These are phyloP conservation scores for Nettapus auritus DNA, from an alignment of 2,113 vertebrate genomes.

Conservation along the genomic window DNA sequence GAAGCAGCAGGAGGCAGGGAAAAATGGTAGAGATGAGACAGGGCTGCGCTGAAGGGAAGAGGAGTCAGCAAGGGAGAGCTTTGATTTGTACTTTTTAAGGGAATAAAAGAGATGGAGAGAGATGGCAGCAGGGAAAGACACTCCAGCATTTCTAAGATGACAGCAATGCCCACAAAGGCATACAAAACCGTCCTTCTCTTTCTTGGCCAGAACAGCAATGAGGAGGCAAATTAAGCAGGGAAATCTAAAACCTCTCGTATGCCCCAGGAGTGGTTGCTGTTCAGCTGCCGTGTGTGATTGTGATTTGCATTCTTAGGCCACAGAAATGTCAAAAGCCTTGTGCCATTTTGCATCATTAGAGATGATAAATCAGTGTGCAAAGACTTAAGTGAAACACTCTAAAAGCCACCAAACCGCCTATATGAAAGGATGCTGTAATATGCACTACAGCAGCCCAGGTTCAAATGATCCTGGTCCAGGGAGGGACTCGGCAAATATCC, in stretches of 20 bases:
- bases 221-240: neutral
- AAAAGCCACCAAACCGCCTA: neutral
- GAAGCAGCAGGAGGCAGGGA: neutral
- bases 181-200: neutral
- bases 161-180: neutral
- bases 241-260: neutral
- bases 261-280: neutral
- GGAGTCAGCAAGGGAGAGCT: neutral
- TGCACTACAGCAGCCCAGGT: neutral
- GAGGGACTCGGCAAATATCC: neutral
- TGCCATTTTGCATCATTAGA: conserved; percentile 2
- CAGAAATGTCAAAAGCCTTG: conserved; percentile 26
- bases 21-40: neutral
- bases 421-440: neutral
- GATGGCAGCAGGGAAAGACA: neutral
- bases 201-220: neutral
- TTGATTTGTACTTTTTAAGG: conserved; percentile 16
- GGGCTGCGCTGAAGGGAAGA: neutral
- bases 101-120: conserved; percentile 1
- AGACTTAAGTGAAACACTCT: neutral
- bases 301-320: neutral
- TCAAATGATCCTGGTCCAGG: neutral
- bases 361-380: neutral
- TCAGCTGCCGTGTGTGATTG: neutral
- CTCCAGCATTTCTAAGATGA: neutral